Conservation (phyloP, 1,140 invertebrate genomes). For the Anastrepha obliqua region DNA sequence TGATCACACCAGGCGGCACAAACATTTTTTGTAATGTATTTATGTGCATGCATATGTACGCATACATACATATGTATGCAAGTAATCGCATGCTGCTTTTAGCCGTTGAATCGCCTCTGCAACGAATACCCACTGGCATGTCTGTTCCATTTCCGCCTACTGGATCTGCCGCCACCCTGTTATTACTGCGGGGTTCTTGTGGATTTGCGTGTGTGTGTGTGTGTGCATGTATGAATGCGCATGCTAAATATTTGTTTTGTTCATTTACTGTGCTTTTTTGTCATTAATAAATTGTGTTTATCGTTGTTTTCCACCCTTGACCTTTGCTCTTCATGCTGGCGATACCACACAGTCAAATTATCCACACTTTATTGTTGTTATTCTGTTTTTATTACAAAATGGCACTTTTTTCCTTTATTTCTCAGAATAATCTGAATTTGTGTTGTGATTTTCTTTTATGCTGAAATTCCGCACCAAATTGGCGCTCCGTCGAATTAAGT, state of each 20-base stretch:
- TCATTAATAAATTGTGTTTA: conserved; percentile 35
- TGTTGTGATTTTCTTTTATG: not conserved
- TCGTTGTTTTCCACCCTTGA: conserved; percentile 13
- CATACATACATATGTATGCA: not conserved
- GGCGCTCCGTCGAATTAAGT: not conserved
- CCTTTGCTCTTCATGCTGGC: not conserved
- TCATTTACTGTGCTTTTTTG: not conserved
- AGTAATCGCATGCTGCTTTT: conserved; percentile 5
- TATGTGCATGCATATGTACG: too few relatives aligned
- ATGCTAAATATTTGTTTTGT: not conserved
- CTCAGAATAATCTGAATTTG: not conserved
- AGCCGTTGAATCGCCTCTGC: conserved; percentile 44
- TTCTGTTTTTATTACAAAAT: not conserved
- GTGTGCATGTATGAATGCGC: too few relatives aligned
- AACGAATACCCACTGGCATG: conserved; percentile 2
- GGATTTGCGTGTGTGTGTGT: not conserved
- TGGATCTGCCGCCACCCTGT: conserved; percentile 4
- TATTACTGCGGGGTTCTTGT: not conserved
- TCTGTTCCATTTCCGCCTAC: not conserved
- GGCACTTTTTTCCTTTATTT: not conserved
- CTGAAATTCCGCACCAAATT: not conserved
- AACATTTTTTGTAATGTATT: not conserved
- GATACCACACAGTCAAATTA: not conserved
- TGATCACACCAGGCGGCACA: not conserved
- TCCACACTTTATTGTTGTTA: not conserved